Conservation (phyloP, 2,888 invertebrate genomes). For the Erannis defoliaria region DNA sequence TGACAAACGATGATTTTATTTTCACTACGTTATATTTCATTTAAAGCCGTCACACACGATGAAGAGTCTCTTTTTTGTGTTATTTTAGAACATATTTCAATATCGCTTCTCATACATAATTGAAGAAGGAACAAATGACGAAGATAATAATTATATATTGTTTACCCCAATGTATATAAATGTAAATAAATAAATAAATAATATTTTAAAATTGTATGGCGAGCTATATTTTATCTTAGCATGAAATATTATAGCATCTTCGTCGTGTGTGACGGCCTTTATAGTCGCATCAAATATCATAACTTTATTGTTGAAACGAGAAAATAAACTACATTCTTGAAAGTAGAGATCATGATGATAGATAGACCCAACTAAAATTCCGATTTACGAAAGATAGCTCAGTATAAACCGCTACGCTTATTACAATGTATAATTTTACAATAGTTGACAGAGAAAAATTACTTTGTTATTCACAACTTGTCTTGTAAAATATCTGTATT, state of each 20-base stretch:
- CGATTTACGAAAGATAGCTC: slow-evolving; percentile 15
- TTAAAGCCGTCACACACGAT: too few relatives aligned
- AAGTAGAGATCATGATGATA: slow-evolving; percentile 15
- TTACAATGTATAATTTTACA: slow-evolving; percentile 10
- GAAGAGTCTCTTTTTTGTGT: too few relatives aligned
- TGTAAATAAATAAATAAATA: too few relatives aligned
- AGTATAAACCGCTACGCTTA: slow-evolving; percentile 15
- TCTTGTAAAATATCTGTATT: background rate
- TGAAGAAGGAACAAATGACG: too few relatives aligned
- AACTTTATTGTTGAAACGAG: slow-evolving; percentile 4
- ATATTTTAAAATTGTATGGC: slow-evolving; percentile 23
- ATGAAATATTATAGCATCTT: too few relatives aligned
- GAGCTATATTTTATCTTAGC: too few relatives aligned
- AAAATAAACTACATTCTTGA: slow-evolving; percentile 11
- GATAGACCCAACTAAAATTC: slow-evolving; percentile 6
- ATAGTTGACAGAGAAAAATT: slow-evolving; percentile 22
- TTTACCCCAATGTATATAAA: too few relatives aligned
- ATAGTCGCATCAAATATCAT: background rate
- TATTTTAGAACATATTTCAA: too few relatives aligned
- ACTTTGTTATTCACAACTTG: slow-evolving; percentile 16
- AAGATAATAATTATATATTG: too few relatives aligned
- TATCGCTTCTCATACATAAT: too few relatives aligned
- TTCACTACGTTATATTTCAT: too few relatives aligned
- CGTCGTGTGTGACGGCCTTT: too few relatives aligned
- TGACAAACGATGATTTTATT: slow-evolving; percentile 32